Base-by-base conservation (phyloP, 2,888 invertebrate genomes). In the Drosophila diplacantha region DNA sequence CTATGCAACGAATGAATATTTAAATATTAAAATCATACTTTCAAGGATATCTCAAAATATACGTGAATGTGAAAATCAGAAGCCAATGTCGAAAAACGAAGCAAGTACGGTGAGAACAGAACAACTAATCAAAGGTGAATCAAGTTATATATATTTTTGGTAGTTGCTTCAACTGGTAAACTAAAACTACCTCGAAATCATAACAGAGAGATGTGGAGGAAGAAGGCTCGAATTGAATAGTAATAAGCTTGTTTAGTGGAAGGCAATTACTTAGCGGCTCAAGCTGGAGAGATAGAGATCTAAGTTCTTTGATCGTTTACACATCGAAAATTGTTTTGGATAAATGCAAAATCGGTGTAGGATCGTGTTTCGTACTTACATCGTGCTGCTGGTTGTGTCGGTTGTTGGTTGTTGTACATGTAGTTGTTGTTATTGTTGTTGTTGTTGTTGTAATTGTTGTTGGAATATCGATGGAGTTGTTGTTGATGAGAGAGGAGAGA, bases 341-440 rank as follows among this genome's bases (percentile, higher is more conserved):
- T 69, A 71, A 73, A 74, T 76, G 79, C 69, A 71, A 73, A 67
- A 74, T 72, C 37, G 66, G 84, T 85, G 81, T 81, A 75, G 76
- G 76, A 74, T 75, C 65, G 85, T 85, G 83, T 81, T 84, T 86
- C 82, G 87, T 87, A 87, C 87, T 87, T 87, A 87, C 87, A 87
- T 87, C 88, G 86, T 88, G 87, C 88, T 87, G 87, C 84, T 86
- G 87, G 85, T 85, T 86, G 81, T 83, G 82, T 79, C 59, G 66
- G 44, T 82, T 76, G 80, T 81, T 76, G 80, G 84, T 81, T 83
- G 85, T 83, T 73, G 75, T 75, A 71, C 76, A 75, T 67, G 59
- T 69, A 44, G 56, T 51, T 54, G 54, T 65, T 39, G 61, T 61
- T 62, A 37, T 59, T 61, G 49, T 53, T 62, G 63, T 53, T 26